Evolutionary conservation across 2,113 vertebrate genomes (phyloP), one percentile per base, ranked within the genome.

Genomic region (Oreotrochilus melanogaster): DNA sequence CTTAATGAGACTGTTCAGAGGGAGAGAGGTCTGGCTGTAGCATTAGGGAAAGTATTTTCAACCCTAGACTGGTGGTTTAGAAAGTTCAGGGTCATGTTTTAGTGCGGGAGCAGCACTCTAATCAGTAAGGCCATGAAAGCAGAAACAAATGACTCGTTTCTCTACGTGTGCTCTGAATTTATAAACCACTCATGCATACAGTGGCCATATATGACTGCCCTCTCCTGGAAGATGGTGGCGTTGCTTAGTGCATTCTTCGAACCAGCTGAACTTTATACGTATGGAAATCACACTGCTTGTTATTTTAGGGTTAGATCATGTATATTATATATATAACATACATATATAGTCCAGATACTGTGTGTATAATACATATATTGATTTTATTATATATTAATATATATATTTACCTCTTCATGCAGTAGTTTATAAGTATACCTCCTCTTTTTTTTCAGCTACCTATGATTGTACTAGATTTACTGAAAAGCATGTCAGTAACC

Each of bases 161-260:
- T 6, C 9, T 12, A 0, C 0, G 2, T 4, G 0, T 0, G 16
- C n/a, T 58, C 61, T 0, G 42, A 12, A 33, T 58, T 47, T 48
- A 21, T 4, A n/a, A 50, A 28, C 0, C 0, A 3, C 8, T 37
- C 35, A 2, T 6, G 15, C 79, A n/a, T 7, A 15, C 57, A 33
- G 31, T 5, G 43, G 18, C 2, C 27, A 23, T 75, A 1, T 91
- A 10, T 76, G 89, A 90, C 42, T 94, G 96, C 96, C 96, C 97
- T 97, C 97, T 97, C 51, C 89, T 96, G 96, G 95, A 72, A 53
- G 27, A 18, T 2, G 28, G 1, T 18, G 53, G 88, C 73, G 69
- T 71, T 92, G 88, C 86, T 47, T 80, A 6, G 6, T 14, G 14
- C 14, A 4, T 78, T 51, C 21, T 33, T 11, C 9, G 22, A 37